Percentiles rank a stretch among this genome's conserved stretches.
These are phyloP conservation scores for Peromyscus polionotus DNA, from an alignment of 2,113 vertebrate genomes.

Conservation along the genomic window DNA sequence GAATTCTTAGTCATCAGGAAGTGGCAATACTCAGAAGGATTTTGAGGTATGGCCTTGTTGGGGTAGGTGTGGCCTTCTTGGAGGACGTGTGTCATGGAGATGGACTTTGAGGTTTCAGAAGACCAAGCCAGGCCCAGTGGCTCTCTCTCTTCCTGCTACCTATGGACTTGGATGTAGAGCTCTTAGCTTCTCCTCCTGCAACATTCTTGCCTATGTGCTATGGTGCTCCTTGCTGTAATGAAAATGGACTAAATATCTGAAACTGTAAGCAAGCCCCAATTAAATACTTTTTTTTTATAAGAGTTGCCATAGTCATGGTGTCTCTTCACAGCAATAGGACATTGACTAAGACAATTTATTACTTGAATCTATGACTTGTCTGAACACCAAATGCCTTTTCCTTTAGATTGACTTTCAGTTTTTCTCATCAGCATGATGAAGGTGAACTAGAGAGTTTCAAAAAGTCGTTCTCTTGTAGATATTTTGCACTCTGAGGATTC, in stretches of 20 bases:
- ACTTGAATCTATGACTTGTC: background rate
- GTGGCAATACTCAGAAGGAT: background rate
- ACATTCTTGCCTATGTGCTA: background rate
- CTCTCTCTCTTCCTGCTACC: background rate
- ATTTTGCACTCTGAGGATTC: slow-evolving; percentile 3
- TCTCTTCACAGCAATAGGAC: background rate
- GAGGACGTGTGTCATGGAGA: background rate
- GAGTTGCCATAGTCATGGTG: background rate
- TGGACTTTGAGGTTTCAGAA: background rate
- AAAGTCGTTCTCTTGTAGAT: background rate
- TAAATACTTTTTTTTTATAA: background rate
- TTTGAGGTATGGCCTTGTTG: background rate
- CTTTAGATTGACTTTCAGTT: background rate
- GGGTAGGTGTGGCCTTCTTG: background rate
- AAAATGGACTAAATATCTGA: background rate
- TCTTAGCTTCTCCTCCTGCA: background rate
- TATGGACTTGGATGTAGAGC: background rate
- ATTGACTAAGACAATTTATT: background rate
- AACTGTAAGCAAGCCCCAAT: background rate
- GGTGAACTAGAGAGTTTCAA: background rate
- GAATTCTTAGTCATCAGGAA: background rate
- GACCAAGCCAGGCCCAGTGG: background rate
- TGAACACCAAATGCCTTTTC: background rate
- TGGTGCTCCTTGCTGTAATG: background rate
- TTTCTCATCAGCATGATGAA: background rate